phyloP scores from a whole-genome alignment of 2,888 invertebrate species.

The Subacronicta megacephala region DNA sequence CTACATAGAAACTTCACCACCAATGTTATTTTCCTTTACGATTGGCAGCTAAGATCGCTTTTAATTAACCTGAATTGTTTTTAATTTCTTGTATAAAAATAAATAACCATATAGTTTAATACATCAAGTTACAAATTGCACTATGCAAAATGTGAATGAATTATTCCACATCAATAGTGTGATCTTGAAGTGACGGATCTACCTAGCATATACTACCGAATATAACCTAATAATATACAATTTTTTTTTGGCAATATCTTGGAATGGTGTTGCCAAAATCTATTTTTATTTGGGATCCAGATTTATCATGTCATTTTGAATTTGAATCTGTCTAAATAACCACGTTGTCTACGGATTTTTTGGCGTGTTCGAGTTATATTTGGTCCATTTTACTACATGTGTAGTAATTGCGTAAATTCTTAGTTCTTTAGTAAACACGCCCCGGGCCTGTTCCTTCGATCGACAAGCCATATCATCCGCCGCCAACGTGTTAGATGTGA shows the following conservation, averaged over 20 bases:
- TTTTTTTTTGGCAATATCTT: too few relatives aligned
- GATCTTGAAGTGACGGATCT: background rate
- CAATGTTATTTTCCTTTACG: background rate
- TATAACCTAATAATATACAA: too few relatives aligned
- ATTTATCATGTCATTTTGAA: slow-evolving; percentile 53
- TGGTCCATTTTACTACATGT: background rate
- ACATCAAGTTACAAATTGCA: too few relatives aligned
- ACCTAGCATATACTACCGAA: too few relatives aligned
- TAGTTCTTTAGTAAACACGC: background rate
- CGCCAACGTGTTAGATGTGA: slow-evolving; percentile 26
- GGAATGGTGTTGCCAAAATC: background rate
- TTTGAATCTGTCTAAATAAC: slow-evolving; percentile 20
- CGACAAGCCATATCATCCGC: background rate
- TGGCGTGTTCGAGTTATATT: background rate
- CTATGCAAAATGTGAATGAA: too few relatives aligned
- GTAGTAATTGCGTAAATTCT: background rate
- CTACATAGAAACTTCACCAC: slow-evolving; percentile 1
- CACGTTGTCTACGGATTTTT: slow-evolving; percentile 16
- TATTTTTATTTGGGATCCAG: slow-evolving; percentile 55
- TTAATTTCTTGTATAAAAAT: background rate
- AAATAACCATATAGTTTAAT: too few relatives aligned
- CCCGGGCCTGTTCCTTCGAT: too few relatives aligned
- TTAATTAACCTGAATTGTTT: background rate
- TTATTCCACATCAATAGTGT: background rate
- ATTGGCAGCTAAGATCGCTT: slow-evolving; percentile 35